Base-by-base conservation (phyloP, 2,797 vertebrate genomes). In the Acipenser transmontanus region DNA sequence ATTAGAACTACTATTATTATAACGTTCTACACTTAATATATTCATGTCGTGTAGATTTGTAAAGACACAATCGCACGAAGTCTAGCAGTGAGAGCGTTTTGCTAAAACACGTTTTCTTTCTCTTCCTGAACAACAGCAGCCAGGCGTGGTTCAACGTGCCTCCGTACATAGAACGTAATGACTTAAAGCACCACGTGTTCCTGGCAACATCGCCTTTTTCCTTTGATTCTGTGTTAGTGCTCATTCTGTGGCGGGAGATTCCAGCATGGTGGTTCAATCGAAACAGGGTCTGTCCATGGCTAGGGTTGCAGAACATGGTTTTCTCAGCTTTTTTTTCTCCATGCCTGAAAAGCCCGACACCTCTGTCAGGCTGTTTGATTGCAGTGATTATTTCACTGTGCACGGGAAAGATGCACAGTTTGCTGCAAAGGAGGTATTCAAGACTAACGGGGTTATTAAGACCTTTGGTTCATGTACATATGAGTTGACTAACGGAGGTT, bases 351-450 rank as follows among this genome's bases (percentile, higher is more conserved):
- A 97, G 72, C 94, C 94, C 1, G 90, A 91, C 77, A 97, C 96
- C 2, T 97, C 96, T 0, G 92, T 97, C 71, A 85, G 96, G 8
- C 81, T 98, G 62, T 98, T 99, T 66, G 96, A 99, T 78, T 89
- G 96, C 0, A 92, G 82, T 66, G 97, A 98, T 7, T 94, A 92
- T 77, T 99, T 97, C 78, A 95, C 95, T 0, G 91, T 78, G 48
- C 96, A 98, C 70, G 93, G 94, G 14, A 91, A 87, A 63, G 96
- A 98, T 75, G 95, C 97, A n/a, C 57, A 75, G 8, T 91, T 97
- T 77, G 94, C 93, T 0, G 95, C 96, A 8, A 92, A 87, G 50
- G 93, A 96, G 50, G 90, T 98, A 59, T 99, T 98, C 82, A 97
- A 96, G 78, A 98, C 96, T 2, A 94, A 89, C 64, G 92, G 87